A percentile compares a stretch with the other conserved stretches of the same genome.
Evolutionary conservation across 2,888 invertebrate genomes (phyloP).

Genomic region (Psylliodes chrysocephalus): DNA sequence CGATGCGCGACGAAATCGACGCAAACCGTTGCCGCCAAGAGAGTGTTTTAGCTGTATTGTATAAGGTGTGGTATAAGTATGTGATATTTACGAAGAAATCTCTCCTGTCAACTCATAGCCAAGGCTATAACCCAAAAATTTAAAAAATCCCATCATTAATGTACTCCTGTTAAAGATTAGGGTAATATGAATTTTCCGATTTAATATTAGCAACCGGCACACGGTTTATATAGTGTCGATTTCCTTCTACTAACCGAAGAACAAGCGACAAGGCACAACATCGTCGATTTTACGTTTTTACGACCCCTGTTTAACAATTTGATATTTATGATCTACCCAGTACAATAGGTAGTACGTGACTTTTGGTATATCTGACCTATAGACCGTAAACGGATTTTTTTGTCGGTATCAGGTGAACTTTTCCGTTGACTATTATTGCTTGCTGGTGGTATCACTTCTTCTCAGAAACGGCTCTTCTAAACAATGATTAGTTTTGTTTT

Average conservation of each 20-base stretch:
- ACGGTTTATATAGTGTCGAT: not conserved
- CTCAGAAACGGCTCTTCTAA: not conserved
- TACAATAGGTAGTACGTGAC: constrained; percentile 47
- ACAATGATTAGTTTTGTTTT: not conserved
- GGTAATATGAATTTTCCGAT: too few species aligned
- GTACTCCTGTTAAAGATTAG: too few species aligned
- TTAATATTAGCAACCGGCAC: not conserved
- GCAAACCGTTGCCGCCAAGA: too few species aligned
- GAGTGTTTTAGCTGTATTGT: too few species aligned
- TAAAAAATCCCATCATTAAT: too few species aligned
- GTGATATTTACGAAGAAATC: too few species aligned
- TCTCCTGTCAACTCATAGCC: too few species aligned
- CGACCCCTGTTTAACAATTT: constrained; percentile 34
- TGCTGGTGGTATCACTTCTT: not conserved
- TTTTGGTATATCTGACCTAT: constrained; percentile 45
- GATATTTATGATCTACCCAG: constrained; percentile 39
- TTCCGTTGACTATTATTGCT: constrained; percentile 5
- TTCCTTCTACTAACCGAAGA: not conserved
- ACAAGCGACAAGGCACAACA: constrained; percentile 4
- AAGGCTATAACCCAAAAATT: too few species aligned
- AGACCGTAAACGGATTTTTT: constrained; percentile 36
- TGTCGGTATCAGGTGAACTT: constrained; percentile 24
- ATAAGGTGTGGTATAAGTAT: too few species aligned
- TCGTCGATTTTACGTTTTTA: constrained; percentile 23
- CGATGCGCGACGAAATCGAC: too few species aligned